Evolutionary conservation across 2,113 vertebrate genomes (phyloP), one percentile per base, ranked within the genome.

Genomic region (Rhombomys opimus): DNA sequence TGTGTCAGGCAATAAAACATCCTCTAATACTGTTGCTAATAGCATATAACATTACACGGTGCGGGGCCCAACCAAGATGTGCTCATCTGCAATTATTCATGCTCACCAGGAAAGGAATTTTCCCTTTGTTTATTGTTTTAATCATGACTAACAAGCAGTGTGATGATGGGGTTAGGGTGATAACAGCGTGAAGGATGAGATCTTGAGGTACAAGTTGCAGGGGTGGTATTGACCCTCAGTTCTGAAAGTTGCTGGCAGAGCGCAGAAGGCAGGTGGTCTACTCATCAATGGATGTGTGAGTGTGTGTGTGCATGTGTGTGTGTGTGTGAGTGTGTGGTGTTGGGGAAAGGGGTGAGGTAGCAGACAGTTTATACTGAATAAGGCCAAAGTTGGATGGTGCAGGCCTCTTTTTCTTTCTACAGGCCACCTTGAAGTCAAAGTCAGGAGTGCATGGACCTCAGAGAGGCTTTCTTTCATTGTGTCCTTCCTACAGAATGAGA

Each of bases 91-190:
- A 82, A 96, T 96, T 89, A 92, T 95, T 97, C 72, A 90, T 90
- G 87, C 88, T 97, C 73, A 67, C 90, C 85, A 75, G 90, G 92
- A 84, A 96, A 90, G 81, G 59, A 78, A 50, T 32, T 92, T 93
- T 95, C 67, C 20, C 68, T 93, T 95, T 93, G 93, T 97, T 97
- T 96, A 96, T 96, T 96, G 86, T 94, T 97, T 97, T 89, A 91
- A 96, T 96, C 88, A 57, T 91, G 95, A 96, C 95, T 98, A 96
- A 89, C 87, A 86, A 95, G 80, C 77, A 84, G 61, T 89, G 23
- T 92, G 90, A 89, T 82, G 95, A 96, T 78, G 91, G 90, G 70
- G 88, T 84, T 93, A 70, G 89, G 78, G 75, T 87, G 76, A 95
- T 92, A 93, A 93, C 82, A 94, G 90, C 9, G 25, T 38, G 41